A percentile compares a stretch with the other conserved stretches of the same genome.
These are phyloP conservation scores for Anthrax anthrax DNA, from an alignment of 2,888 invertebrate genomes.

Conservation along the genomic window DNA sequence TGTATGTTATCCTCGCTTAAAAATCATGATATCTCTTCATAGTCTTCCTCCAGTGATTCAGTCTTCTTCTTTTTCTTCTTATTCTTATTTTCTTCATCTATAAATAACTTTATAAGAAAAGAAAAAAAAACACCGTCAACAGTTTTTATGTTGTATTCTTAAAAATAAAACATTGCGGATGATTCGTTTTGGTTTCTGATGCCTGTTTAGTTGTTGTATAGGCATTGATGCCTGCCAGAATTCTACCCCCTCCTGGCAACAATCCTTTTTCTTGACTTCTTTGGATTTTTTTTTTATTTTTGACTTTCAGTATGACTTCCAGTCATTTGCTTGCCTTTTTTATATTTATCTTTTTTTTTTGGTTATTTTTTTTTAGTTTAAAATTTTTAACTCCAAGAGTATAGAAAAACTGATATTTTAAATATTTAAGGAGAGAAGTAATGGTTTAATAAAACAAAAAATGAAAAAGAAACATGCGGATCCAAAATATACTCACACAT, in stretches of 20 bases:
- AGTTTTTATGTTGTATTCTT: too few relatives aligned
- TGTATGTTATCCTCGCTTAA: constrained; percentile 5
- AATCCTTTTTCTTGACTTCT: constrained; percentile 5
- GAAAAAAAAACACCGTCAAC: too few relatives aligned
- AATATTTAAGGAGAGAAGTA: not conserved
- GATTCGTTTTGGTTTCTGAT: not conserved
- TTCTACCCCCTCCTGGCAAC: constrained; percentile 5
- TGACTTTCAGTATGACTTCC: too few relatives aligned
- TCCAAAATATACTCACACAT: too few relatives aligned
- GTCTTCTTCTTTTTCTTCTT: too few relatives aligned
- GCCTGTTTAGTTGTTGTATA: not conserved
- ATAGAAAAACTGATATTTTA: not conserved
- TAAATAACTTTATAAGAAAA: not conserved
- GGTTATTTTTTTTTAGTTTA: not conserved
- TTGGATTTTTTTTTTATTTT: too few relatives aligned
- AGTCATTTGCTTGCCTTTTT: not conserved
- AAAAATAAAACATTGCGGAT: not conserved
- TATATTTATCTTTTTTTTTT: not conserved
- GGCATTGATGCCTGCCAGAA: not conserved
- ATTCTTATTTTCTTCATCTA: not conserved
- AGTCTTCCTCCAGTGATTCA: not conserved
- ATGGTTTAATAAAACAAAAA: too few relatives aligned
- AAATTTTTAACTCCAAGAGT: not conserved
- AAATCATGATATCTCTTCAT: constrained; percentile 1
- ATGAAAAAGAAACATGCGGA: too few relatives aligned